phyloP scores from a whole-genome alignment of 2,888 invertebrate species.

The Drosophila peninsularis region DNA sequence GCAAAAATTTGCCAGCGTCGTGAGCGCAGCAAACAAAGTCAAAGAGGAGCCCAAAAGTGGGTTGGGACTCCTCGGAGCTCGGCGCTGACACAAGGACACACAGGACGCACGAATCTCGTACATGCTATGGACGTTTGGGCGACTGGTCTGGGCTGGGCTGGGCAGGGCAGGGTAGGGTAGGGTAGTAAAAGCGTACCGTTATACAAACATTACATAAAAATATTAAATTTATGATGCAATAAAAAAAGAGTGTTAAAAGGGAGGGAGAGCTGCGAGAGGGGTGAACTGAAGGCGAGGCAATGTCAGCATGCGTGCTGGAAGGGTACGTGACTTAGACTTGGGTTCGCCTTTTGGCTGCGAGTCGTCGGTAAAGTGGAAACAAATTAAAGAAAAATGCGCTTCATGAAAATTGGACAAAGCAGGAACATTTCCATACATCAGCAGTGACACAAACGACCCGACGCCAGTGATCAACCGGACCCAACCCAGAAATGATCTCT shows the following conservation, averaged over 20 bases:
- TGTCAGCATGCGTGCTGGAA: conserved; percentile 61
- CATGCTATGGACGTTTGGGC: conserved; percentile 65
- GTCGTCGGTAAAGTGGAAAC: conserved; percentile 47
- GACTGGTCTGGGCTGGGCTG: conserved; percentile 6
- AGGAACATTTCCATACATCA: conserved; percentile 45
- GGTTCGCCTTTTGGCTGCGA: conserved; percentile 11
- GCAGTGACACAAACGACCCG: conserved; percentile 38
- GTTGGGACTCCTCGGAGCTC: not conserved
- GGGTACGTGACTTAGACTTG: conserved; percentile 58
- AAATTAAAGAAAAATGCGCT: conserved; percentile 66
- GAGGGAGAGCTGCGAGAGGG: conserved; percentile 8
- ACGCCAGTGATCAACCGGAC: conserved; percentile 41
- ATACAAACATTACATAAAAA: conserved; percentile 81
- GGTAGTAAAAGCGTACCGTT: conserved; percentile 78
- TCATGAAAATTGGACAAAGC: conserved; percentile 52
- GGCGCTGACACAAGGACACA: conserved; percentile 38
- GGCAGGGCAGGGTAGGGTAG: conserved; percentile 24
- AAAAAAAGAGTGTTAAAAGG: conserved; percentile 76
- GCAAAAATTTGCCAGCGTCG: conserved; percentile 59
- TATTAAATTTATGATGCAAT: conserved; percentile 80
- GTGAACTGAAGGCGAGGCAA: conserved; percentile 3
- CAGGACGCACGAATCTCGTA: conserved; percentile 47
- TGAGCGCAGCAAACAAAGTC: conserved; percentile 11
- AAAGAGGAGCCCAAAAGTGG: conserved; percentile 2
- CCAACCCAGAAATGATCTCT: conserved; percentile 37